Evolutionary conservation across 2,113 vertebrate genomes (phyloP), one percentile per base, ranked within the genome.

Genomic region (Psilopogon haemacephalus): DNA sequence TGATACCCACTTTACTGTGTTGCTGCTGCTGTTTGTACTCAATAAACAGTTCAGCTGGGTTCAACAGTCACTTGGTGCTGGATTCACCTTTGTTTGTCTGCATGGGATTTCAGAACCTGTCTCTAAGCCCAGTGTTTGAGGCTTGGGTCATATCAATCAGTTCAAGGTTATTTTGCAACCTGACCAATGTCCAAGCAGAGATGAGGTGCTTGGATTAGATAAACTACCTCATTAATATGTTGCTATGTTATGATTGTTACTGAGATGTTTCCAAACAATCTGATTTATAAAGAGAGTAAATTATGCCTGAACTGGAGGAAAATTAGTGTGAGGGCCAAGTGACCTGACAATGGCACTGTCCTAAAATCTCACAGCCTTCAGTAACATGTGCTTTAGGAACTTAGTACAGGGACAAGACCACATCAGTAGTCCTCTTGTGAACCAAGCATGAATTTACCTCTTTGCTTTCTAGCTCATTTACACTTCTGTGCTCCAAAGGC

Each of bases 251-350:
- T 40, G 18, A 15, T 35, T 68, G 27, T 37, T 38, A 64, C 1
- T 3, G 9, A 75, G 21, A 35, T 44, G 26, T 37, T 92, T 35
- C 27, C 70, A 72, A 89, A 10, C 27, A 56, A 40, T 54, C 44
- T 70, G 21, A 8, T 55, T 90, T 83, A 37, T 19, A 58, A 21
- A 44, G 67, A 56, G 15, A 70, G 24, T 30, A 62, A 58, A 35
- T 40, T 44, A 24, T 70, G 24, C 35, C 79, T 70, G 40, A 85
- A 82, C 54, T 18, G 21, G 44, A 70, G 14, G 14, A 8, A 65
- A 58, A 73, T 62, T 9, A 12, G 2, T 9, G 11, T 0, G 3
- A 64, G 13, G 58, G 6, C 26, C 58, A 56, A 68, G 11, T 0
- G 4, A 82, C 16, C 48, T 38, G 67, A 33, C 30, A 28, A 6